phyloP scores from a whole-genome alignment of 1,140 invertebrate genomes.

The Akabosia matsudoensis region DNA sequence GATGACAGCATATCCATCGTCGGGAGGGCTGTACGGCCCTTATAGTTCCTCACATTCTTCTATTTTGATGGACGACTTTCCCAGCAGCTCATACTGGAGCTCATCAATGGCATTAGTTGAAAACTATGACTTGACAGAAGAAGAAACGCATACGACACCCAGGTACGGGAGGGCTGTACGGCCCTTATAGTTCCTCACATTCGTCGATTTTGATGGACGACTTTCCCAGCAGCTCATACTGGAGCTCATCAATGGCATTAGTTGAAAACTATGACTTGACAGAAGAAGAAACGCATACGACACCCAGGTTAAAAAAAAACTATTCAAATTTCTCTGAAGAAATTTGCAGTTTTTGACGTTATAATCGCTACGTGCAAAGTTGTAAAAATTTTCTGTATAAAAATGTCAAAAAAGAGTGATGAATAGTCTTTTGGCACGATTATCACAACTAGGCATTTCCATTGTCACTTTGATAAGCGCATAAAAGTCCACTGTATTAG shows the following conservation, averaged over 20 bases:
- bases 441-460: no score
- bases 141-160: not conserved
- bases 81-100: not conserved
- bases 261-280: constrained; percentile 1
- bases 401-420: no score
- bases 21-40: not conserved
- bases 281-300: not conserved
- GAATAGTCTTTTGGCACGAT: no score
- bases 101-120: constrained; percentile 1
- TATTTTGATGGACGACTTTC: not conserved
- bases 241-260: not conserved
- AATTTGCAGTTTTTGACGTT: no score
- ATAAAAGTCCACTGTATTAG: no score
- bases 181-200: not conserved
- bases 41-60: not conserved
- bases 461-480: no score
- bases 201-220: not conserved
- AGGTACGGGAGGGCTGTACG: not conserved
- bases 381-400: no score
- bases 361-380: no score
- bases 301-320: no score
- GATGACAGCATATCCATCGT: not conserved
- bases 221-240: not conserved
- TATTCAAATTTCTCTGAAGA: no score
- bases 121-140: not conserved